Base-by-base conservation (phyloP, 2,888 invertebrate genomes). In the Chorisops tibialis region DNA sequence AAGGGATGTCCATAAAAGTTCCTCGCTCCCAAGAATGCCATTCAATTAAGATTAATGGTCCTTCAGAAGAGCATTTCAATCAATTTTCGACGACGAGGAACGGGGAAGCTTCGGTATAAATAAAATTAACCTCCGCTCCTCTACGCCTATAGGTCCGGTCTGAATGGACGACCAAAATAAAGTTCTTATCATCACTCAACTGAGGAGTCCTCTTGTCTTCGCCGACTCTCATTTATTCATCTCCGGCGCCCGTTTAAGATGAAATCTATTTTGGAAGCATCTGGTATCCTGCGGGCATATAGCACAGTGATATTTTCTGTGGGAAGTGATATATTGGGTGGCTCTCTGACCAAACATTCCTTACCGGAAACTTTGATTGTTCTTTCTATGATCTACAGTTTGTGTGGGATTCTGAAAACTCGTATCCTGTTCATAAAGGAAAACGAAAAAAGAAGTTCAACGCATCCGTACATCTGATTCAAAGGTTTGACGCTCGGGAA, bases 21-120 rank as follows among this genome's bases (percentile, higher is more conserved):
- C 62, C 37, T 48, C 49, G 41, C 41, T 58, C 16, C 45, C 45
- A 50, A 19, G 48, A 58, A 59, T 59, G 51, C 45, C 59, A 58
- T 68, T 67, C 68, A 68, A 68, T 67, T 68, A 67, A 68, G 68
- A 67, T 68, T 65, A 67, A 68, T 68, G 63, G 65, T 65, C 45
- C 67, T 66, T 67, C 64, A 56, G 62, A 64, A 64, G 66, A 66
- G 63, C 67, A 67, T 66, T 68, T 68, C 68, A 67, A 68, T 68
- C 67, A 68, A 67, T 65, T 65, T 63, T 61, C 47, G 18, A 59
- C 35, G 22, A 59, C 48, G 22, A 56, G 43, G 30, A n/a, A 24
- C 18, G 12, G 45, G 30, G 47, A 9, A 37, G 19, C 18, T 16
- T 39, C 54, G 45, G 43, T 14, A 21, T 38, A 62, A 63, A 58